These are phyloP conservation scores for Synchiropus splendidus DNA, from an alignment of 2,113 vertebrate species.

Conservation along the genomic window DNA sequence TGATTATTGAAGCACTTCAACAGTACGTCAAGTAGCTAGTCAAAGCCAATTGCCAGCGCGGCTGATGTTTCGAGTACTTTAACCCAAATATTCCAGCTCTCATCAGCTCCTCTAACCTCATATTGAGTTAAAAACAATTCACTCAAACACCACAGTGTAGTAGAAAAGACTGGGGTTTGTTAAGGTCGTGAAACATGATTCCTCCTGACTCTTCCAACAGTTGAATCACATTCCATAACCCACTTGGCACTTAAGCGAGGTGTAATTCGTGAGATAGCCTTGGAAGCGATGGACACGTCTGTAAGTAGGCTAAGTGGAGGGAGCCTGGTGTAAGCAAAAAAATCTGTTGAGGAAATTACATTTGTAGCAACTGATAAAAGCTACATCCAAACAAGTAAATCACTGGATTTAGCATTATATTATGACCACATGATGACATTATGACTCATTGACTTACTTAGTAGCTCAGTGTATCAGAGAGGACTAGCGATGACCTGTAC, in stretches of 20 bases:
- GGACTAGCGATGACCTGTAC: no score
- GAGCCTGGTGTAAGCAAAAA: no score
- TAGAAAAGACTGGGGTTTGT: constrained; percentile 26
- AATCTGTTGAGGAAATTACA: no score
- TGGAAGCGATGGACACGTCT: no score
- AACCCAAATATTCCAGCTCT: constrained; percentile 3
- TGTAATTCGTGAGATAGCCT: constrained; percentile 1
- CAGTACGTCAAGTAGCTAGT: constrained; percentile 24
- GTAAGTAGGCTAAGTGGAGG: no score
- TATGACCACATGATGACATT: no score
- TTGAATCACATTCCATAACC: constrained; percentile 25
- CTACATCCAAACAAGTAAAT: no score
- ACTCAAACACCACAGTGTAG: constrained; percentile 15
- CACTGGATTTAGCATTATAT: no score
- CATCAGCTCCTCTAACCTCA: constrained; percentile 10
- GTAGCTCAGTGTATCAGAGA: no score
- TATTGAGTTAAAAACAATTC: no score
- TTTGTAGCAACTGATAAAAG: no score
- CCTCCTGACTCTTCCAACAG: constrained; percentile 10
- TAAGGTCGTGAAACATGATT: constrained; percentile 30
- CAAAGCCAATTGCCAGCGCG: constrained; percentile 18
- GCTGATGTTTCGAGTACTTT: constrained; percentile 32
- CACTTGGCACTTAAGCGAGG: constrained; percentile 11
- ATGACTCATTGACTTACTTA: no score
- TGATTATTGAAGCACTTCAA: constrained; percentile 30